Evolutionary conservation across 2,797 vertebrate genomes (phyloP).

Genomic region (Micromesistius poutassou): DNA sequence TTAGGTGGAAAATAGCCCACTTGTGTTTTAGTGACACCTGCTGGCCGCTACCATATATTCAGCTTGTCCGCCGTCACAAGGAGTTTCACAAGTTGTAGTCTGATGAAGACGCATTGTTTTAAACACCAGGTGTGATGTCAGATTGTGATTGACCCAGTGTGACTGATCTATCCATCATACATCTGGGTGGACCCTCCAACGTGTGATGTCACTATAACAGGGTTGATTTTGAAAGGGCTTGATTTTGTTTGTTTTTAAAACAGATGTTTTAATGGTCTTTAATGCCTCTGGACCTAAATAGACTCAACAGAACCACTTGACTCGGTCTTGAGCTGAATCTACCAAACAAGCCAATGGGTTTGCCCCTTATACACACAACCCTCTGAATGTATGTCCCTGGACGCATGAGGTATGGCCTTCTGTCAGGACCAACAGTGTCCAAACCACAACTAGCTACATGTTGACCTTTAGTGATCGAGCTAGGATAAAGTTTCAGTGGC

Average conservation of each 20-base stretch:
- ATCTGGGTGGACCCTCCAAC: too few relatives aligned
- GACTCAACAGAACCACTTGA: not conserved
- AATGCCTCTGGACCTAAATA: not conserved
- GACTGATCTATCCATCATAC: not conserved
- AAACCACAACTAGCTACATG: not conserved
- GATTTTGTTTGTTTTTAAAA: too few relatives aligned
- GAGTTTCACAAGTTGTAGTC: conserved; percentile 38
- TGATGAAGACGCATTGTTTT: conserved; percentile 47
- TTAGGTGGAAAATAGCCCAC: not conserved
- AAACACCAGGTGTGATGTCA: not conserved
- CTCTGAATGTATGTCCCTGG: conserved; percentile 62
- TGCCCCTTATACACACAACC: conserved; percentile 38
- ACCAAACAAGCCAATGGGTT: conserved; percentile 40
- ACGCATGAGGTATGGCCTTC: conserved; percentile 8
- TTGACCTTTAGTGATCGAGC: not conserved
- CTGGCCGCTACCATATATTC: conserved; percentile 39
- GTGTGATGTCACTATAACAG: not conserved
- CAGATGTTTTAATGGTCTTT: not conserved
- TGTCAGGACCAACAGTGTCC: too few relatives aligned
- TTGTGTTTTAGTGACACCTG: conserved; percentile 57
- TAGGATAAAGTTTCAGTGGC: not conserved
- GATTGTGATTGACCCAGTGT: not conserved
- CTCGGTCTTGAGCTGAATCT: not conserved
- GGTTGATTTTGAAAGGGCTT: not conserved
- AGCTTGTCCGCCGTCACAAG: conserved; percentile 4